Evolutionary conservation across 2,888 invertebrate genomes (phyloP), one percentile per base, ranked within the genome.

Genomic region (Monochamus alternatus): DNA sequence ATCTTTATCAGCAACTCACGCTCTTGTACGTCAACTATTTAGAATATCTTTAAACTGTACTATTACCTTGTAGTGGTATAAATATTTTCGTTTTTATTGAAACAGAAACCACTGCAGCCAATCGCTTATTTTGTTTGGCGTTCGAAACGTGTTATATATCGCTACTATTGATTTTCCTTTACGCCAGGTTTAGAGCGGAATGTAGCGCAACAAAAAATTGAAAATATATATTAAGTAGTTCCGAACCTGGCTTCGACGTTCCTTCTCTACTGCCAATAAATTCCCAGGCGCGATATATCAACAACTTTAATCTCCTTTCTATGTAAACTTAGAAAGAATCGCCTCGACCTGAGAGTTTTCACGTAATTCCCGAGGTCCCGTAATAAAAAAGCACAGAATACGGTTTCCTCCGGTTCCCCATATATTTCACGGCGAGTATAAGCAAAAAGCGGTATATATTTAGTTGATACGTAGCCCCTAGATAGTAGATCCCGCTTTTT

Each of bases 401-500:
- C 71, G 71, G 51, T 32, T 59, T 58, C 14, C 68, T 58, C 31
- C 31, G 60, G 60, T 30, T 69, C 14, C 69, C n/a, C 71, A 71
- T 71, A 71, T 71, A 71, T 62, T 63, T 71, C 63, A 38, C 38
- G 32, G 52, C 63, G 59, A 8, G 71, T 71, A 51, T 63, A 63
- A 71, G 71, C 63, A 71, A 71, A 71, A 71, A 71, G 63, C 32
- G 63, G 71, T 71, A 71, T 71, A 71, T 71, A 71, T 63, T 71
- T 71, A 62, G 71, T 71, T 63, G 71, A 71, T 71, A 71, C 63
- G 71, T 51, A 60, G 30, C 63, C 71, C 71, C 38, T 32, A 59
- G 71, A 70, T 71, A 71, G 71, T 14, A 12, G 63, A 51, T 63
- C 52, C 71, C n/a, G 75, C 73, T 81, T 80, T 83, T 82, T 82